Base-by-base conservation (phyloP, 2,797 vertebrate genomes). In the Chaunax sp. region DNA sequence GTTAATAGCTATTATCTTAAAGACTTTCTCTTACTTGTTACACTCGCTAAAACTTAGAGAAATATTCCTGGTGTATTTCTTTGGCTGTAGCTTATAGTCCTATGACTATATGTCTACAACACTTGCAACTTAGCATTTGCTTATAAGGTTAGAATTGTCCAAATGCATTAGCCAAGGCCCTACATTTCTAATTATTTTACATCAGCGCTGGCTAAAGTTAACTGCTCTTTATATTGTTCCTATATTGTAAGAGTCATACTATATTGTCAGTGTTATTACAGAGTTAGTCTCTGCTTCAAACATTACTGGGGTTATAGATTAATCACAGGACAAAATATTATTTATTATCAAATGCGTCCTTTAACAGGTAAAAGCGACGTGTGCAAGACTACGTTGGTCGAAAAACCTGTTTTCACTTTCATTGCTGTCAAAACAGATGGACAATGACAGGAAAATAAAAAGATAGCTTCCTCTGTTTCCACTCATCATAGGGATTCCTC, bases 121-220 rank as follows among this genome's bases (percentile, higher is more conserved):
- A n/a, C n/a, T n/a, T n/a, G n/a, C 38, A 58, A 56, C 28, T 60
- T 55, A 54, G 43, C 7, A 1, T 55, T 69, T 52, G 18, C 15
- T 66, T 41, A 71, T 55, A 70, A 62, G 44, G 52, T 69, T 56
- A 54, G 16, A 51, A 38, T 19, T 25, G 47, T 60, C 61, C 10
- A 56, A 69, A 64, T 3, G 4, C 33, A 35, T 62, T 28, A 35
- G 40, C 33, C 38, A 60, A 44, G 15, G 40, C 9, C 16, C 14
- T 15, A 46, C 14, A 56, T 78, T 65, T 64, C 45, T n/a, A 28
- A 43, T 72, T 14, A 77, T 52, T 68, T 73, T 4, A 47, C 57
- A 73, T 60, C 26, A 58, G n/a, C 35, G 43, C 23, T 40, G 38
- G 37, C 30, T 51, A 64, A 50, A 73, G 60, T 54, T 49, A 54